These are phyloP conservation scores for Daktulosphaira vitifoliae DNA, from an alignment of 1,140 invertebrate species.

Conservation along the genomic window DNA sequence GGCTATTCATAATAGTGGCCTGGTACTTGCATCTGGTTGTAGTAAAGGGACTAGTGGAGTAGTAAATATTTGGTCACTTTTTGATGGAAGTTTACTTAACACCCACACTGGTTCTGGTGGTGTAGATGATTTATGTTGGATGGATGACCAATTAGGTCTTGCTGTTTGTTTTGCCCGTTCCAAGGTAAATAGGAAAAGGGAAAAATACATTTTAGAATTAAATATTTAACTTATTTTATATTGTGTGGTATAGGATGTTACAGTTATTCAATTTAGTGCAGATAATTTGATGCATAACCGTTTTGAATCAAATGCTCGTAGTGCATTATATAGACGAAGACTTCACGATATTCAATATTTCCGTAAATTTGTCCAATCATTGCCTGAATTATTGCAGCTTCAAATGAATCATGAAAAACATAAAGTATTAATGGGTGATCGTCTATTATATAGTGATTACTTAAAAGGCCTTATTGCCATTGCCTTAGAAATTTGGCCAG, in stretches of 20 bases:
- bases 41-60: slow-evolving; percentile 48
- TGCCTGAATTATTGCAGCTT: slow-evolving; percentile 48
- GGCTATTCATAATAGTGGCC: slow-evolving; percentile 47
- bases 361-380: slow-evolving; percentile 46
- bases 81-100: slow-evolving; percentile 51
- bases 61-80: slow-evolving; percentile 56
- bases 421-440: slow-evolving; percentile 50
- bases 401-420: slow-evolving; percentile 54
- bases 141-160: slow-evolving; percentile 44
- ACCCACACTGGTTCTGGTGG: slow-evolving; percentile 50
- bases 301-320: slow-evolving; percentile 48
- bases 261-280: slow-evolving; percentile 45
- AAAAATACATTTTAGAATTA: background rate
- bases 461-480: slow-evolving; percentile 52
- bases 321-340: slow-evolving; percentile 47
- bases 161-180: slow-evolving; percentile 49
- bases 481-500: slow-evolving; percentile 50
- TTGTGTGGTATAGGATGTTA: slow-evolving; percentile 44
- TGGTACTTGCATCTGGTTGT: slow-evolving; percentile 50
- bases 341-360: slow-evolving; percentile 52
- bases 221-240: background rate
- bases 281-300: slow-evolving; percentile 45
- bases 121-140: slow-evolving; percentile 48
- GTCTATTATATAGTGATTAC: slow-evolving; percentile 53
- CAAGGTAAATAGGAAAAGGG: slow-evolving; percentile 44